A percentile compares a stretch with the other conserved stretches of the same genome.
Evolutionary conservation across 2,797 vertebrate genomes (phyloP).

Genomic region (Anomalospiza imberbis): DNA sequence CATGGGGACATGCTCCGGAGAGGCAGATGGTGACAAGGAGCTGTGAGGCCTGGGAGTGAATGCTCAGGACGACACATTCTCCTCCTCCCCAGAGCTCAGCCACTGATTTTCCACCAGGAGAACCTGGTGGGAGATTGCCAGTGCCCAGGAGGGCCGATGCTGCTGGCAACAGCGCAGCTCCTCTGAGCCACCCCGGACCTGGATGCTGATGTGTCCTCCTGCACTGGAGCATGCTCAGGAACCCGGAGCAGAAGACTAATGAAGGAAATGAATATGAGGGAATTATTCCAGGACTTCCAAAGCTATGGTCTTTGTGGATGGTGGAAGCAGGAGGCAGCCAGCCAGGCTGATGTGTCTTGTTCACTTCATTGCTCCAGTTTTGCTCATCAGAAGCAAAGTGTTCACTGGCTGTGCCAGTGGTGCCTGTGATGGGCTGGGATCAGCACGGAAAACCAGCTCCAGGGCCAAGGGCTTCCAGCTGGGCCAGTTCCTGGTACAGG

Average conservation of each 20-base stretch:
- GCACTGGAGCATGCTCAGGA: neutral
- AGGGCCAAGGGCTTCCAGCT: neutral
- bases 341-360: neutral
- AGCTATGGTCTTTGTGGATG: neutral
- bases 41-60: rapidly evolving
- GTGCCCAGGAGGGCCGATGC: neutral
- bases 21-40: neutral
- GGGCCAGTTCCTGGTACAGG: neutral
- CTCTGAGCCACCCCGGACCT: neutral
- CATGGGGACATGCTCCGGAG: neutral
- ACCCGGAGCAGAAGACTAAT: neutral
- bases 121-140: neutral
- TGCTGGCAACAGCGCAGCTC: neutral
- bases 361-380: neutral
- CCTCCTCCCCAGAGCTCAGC: neutral
- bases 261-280: neutral
- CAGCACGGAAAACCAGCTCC: neutral
- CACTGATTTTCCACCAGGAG: neutral
- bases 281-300: neutral
- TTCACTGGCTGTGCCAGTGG: rapidly evolving
- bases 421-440: neutral
- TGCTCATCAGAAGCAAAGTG: neutral
- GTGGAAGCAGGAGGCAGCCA: neutral
- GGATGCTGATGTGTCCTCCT: neutral
- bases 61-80: neutral